A percentile compares a stretch with the other conserved stretches of the same genome.
These are phyloP conservation scores for Lepidocyrtinus sp. DNA, from an alignment of 2,888 invertebrate genomes.

Conservation along the genomic window DNA sequence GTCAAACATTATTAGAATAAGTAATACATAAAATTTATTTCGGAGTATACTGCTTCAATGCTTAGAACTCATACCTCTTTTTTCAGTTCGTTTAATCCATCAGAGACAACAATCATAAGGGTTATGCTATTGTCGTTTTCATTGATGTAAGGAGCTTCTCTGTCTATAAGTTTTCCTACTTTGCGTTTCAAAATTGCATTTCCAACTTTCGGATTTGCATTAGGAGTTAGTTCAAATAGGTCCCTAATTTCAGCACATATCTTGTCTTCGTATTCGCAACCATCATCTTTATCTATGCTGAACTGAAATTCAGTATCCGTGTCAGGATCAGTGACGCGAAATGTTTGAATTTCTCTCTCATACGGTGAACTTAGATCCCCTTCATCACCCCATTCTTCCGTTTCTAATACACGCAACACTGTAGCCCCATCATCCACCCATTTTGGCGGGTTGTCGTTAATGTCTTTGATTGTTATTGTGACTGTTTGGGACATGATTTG, in stretches of 20 bases:
- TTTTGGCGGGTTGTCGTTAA: conserved; percentile 71
- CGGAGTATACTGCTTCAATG: not conserved
- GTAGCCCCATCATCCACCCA: conserved; percentile 17
- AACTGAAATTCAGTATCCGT: conserved; percentile 76
- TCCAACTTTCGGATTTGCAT: conserved; percentile 12
- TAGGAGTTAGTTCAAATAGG: conserved; percentile 32
- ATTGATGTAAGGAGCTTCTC: conserved; percentile 23
- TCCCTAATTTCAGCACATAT: conserved; percentile 30
- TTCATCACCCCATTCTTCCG: conserved; percentile 17
- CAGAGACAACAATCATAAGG: conserved; percentile 33
- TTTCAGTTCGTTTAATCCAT: conserved; percentile 1
- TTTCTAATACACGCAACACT: conserved; percentile 8
- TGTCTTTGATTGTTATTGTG: conserved; percentile 69
- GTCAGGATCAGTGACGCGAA: conserved; percentile 78
- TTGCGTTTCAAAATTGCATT: conserved; percentile 33
- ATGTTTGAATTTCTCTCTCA: conserved; percentile 70
- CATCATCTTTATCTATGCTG: conserved; percentile 75
- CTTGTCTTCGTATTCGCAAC: conserved; percentile 75
- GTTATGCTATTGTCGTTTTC: conserved; percentile 10
- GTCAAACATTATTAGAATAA: too few relatives aligned
- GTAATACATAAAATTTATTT: not conserved
- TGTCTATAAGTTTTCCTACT: conserved; percentile 24
- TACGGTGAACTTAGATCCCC: conserved; percentile 22
- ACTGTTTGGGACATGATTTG: not conserved
- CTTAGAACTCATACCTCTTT: not conserved